Evolutionary conservation across 2,888 invertebrate genomes (phyloP).

Genomic region (Latrodectus elegans): DNA sequence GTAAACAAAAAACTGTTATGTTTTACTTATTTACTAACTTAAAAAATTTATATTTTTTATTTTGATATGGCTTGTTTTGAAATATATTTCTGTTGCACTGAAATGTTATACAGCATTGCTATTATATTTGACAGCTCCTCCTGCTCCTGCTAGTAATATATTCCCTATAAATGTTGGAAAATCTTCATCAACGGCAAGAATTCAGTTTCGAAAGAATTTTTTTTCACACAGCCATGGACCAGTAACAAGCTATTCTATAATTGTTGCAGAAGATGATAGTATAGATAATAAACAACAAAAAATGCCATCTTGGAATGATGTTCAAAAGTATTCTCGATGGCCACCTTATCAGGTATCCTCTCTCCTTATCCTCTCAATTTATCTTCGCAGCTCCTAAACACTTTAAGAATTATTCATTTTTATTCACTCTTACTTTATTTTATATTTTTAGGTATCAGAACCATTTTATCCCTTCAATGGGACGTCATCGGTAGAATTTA

Average conservation of each 20-base stretch:
- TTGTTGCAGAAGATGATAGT: slow-evolving; percentile 87
- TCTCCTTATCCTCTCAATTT: too few relatives aligned
- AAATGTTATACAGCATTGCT: too few relatives aligned
- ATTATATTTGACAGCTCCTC: slow-evolving; percentile 77
- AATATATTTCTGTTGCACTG: too few relatives aligned
- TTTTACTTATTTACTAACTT: too few relatives aligned
- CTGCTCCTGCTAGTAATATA: slow-evolving; percentile 82
- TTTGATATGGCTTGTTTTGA: too few relatives aligned
- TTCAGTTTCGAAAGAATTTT: slow-evolving; percentile 90
- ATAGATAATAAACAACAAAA: slow-evolving; percentile 80
- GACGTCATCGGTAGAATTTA: slow-evolving; percentile 86
- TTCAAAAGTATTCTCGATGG: slow-evolving; percentile 90
- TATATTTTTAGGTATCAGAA: slow-evolving; percentile 81
- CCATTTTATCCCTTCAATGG: slow-evolving; percentile 92
- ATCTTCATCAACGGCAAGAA: slow-evolving; percentile 84
- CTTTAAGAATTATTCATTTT: too few relatives aligned
- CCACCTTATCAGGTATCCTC: slow-evolving; percentile 87
- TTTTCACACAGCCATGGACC: slow-evolving; percentile 90
- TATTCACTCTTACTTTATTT: neutral
- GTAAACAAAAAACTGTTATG: too few relatives aligned
- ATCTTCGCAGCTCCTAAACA: too few relatives aligned
- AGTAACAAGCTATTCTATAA: slow-evolving; percentile 88
- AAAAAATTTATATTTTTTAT: too few relatives aligned
- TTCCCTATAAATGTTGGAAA: slow-evolving; percentile 86
- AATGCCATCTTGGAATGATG: slow-evolving; percentile 94